Evolutionary conservation across 2,797 vertebrate genomes (phyloP).

Genomic region (Pterois miles): DNA sequence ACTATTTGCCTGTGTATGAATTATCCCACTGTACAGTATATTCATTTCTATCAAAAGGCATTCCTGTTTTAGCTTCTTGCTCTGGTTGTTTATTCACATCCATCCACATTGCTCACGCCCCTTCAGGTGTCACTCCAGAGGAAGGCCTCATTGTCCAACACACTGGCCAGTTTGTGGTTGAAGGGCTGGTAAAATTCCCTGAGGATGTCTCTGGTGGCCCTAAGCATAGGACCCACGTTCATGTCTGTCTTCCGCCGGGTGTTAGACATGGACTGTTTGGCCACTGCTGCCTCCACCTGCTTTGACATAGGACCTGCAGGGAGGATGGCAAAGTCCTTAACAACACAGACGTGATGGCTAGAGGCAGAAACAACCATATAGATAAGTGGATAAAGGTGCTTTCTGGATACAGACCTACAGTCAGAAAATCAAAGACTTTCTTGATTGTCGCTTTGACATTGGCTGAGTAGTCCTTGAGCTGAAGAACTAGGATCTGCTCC

Average conservation of each 20-base stretch:
- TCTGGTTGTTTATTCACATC: slow-evolving; percentile 6
- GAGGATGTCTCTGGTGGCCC: slow-evolving; percentile 86
- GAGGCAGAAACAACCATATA: not conserved
- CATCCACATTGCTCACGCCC: not conserved
- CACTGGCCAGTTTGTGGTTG: slow-evolving; percentile 87
- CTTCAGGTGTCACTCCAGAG: slow-evolving; percentile 81
- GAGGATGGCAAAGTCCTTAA: not conserved
- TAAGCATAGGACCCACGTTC: slow-evolving; percentile 92
- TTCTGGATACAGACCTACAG: slow-evolving; percentile 81
- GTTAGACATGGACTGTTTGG: slow-evolving; percentile 88
- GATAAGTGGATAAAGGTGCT: not conserved
- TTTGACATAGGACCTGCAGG: slow-evolving; percentile 86
- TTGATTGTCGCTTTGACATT: slow-evolving; percentile 88
- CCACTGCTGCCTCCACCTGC: slow-evolving; percentile 86
- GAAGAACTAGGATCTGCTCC: slow-evolving; percentile 92
- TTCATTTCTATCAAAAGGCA: not conserved
- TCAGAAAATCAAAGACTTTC: slow-evolving; percentile 90
- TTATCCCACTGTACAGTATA: not conserved
- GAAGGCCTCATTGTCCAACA: slow-evolving; percentile 87
- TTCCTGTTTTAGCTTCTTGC: slow-evolving; percentile 13
- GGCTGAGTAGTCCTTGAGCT: slow-evolving; percentile 91
- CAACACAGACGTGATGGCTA: not conserved
- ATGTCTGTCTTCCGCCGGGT: slow-evolving; percentile 88
- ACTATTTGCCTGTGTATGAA: not conserved
- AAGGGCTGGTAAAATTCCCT: slow-evolving; percentile 91